A percentile compares a stretch with the other conserved stretches of the same genome.
Conservation (phyloP, 2,797 vertebrate species). For the Ctenopoma kingsleyae region DNA sequence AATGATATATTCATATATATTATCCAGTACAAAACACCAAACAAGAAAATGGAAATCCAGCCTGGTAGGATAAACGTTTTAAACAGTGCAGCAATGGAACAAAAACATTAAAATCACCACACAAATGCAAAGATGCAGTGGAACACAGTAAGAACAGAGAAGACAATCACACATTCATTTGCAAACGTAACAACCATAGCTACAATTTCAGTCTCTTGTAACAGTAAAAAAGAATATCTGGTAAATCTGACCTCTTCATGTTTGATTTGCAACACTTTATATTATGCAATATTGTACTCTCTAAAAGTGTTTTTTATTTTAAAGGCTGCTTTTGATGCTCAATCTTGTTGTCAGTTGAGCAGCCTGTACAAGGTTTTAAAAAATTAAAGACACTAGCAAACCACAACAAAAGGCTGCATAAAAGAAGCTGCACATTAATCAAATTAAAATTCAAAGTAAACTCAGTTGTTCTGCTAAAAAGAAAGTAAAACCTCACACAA, state of each 20-base stretch:
- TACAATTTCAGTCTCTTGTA: slow-evolving; percentile 15
- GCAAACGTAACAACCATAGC: slow-evolving; percentile 18
- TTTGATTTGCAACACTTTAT: slow-evolving; percentile 10
- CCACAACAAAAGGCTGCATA: slow-evolving; percentile 17
- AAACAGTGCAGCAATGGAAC: not conserved
- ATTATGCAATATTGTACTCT: not conserved
- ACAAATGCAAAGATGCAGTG: slow-evolving; percentile 14
- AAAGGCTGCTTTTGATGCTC: not conserved
- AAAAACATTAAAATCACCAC: slow-evolving; percentile 15
- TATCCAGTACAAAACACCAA: slow-evolving; percentile 23
- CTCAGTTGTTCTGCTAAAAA: slow-evolving; percentile 39
- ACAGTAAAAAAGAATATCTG: slow-evolving; percentile 14
- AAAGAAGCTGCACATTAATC: not conserved
- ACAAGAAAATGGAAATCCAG: slow-evolving; percentile 38
- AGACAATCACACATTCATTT: slow-evolving; percentile 3
- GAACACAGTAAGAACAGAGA: not conserved
- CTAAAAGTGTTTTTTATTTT: not conserved
- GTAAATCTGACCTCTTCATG: not conserved
- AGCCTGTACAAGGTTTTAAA: not conserved
- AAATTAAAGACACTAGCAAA: slow-evolving; percentile 4
- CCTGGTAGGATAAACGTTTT: slow-evolving; percentile 12
- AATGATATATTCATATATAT: slow-evolving; percentile 38
- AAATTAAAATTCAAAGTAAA: slow-evolving; percentile 55
- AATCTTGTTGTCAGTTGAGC: not conserved
- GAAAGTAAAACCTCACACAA: slow-evolving; percentile 22